phyloP scores from a whole-genome alignment of 1,140 invertebrate species.

The Philotrypesis tridentata region DNA sequence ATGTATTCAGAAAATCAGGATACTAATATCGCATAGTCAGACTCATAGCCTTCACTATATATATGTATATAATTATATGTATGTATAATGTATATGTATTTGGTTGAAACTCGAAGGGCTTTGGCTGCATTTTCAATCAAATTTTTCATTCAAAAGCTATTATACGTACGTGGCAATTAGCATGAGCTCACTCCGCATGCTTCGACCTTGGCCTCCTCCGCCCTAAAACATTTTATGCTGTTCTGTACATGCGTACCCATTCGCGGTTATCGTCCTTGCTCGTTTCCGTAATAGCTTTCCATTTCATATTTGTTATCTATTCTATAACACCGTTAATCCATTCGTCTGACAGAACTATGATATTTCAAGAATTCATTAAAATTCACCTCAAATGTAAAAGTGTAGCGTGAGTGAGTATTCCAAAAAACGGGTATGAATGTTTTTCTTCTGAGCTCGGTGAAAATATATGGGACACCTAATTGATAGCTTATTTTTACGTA shows the following conservation, averaged over 20 bases:
- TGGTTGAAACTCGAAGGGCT: background rate
- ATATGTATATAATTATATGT: too few species aligned
- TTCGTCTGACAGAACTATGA: too few species aligned
- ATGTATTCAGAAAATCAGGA: too few species aligned
- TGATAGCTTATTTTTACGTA: background rate
- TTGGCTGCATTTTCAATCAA: too few species aligned
- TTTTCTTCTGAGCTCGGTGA: background rate
- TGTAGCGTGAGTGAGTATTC: background rate
- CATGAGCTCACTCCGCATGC: background rate
- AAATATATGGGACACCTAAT: slow-evolving; percentile 12
- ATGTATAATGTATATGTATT: too few species aligned
- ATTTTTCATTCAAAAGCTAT: too few species aligned
- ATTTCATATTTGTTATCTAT: background rate
- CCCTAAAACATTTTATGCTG: background rate
- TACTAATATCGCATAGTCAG: too few species aligned
- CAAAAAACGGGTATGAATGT: background rate
- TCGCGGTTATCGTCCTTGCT: background rate
- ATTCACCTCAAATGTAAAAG: background rate
- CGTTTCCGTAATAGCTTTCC: background rate
- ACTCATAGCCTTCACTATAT: too few species aligned
- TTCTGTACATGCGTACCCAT: too few species aligned
- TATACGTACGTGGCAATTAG: too few species aligned
- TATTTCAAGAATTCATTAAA: background rate
- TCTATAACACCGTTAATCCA: background rate
- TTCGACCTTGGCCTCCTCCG: background rate